Evolutionary conservation across 2,888 invertebrate species (phyloP).

Genomic region (Auanema freiburgensis): DNA sequence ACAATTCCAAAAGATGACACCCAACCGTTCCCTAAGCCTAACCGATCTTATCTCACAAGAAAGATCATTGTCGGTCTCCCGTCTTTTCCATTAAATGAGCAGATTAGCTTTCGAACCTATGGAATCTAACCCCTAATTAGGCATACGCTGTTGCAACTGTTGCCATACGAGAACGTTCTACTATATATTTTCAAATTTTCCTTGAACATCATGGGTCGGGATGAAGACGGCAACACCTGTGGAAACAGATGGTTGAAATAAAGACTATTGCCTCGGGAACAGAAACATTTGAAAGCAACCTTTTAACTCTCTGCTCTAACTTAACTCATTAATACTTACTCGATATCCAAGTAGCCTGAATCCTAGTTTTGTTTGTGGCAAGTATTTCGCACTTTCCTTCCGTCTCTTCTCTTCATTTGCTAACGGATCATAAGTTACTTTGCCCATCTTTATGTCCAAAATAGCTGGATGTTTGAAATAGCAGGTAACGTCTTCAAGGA

Average conservation of each 20-base stretch:
- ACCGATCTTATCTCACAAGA: conserved; percentile 8
- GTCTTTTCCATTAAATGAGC: no score
- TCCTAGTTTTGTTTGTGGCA: conserved; percentile 51
- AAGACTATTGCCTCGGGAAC: conserved; percentile 1
- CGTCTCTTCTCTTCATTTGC: conserved; percentile 49
- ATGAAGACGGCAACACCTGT: neutral
- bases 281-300: neutral
- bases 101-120: neutral
- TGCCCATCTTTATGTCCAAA: conserved; percentile 54
- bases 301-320: neutral
- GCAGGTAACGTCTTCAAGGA: conserved; percentile 51
- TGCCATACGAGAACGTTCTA: neutral
- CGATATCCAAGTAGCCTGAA: conserved; percentile 60
- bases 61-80: neutral
- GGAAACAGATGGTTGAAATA: conserved; percentile 6
- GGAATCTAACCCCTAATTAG: conserved; percentile 9
- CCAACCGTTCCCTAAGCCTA: neutral
- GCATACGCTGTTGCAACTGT: conserved; percentile 5
- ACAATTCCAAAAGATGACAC: no score
- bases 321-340: conserved; percentile 29
- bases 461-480: conserved; percentile 40
- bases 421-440: conserved; percentile 55
- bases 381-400: conserved; percentile 52
- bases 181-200: no score
- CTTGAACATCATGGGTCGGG: no score